phyloP scores from a whole-genome alignment of 2,888 invertebrate species.

The Hermodice carunculata region DNA sequence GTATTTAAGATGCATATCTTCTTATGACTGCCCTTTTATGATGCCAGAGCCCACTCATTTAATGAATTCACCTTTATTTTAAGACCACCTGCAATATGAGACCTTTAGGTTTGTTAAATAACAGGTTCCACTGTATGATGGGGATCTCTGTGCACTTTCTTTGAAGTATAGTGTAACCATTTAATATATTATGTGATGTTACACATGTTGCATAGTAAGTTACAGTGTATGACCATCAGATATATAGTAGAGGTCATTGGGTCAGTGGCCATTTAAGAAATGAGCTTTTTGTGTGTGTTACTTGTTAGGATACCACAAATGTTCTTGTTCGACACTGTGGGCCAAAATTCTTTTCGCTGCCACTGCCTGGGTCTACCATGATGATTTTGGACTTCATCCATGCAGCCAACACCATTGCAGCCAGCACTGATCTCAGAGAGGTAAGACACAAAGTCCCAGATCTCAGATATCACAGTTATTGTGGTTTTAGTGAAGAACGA shows the following conservation, averaged over 20 bases:
- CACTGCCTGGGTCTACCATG: slow-evolving; percentile 89
- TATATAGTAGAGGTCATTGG: no score
- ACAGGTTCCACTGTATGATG: no score
- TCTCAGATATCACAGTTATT: not conserved
- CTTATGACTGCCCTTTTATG: not conserved
- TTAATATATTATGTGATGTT: no score
- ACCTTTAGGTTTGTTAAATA: no score
- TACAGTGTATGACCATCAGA: no score
- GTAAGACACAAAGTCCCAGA: slow-evolving; percentile 65
- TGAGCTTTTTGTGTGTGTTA: no score
- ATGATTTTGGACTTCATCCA: slow-evolving; percentile 90
- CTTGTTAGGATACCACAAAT: slow-evolving; percentile 80
- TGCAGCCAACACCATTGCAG: slow-evolving; percentile 88
- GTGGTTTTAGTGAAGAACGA: no score
- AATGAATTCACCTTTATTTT: not conserved
- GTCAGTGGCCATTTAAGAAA: no score
- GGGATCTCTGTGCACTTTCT: no score
- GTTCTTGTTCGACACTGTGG: slow-evolving; percentile 84
- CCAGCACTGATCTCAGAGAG: slow-evolving; percentile 78
- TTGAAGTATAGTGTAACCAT: no score
- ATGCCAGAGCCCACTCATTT: not conserved
- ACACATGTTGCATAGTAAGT: no score
- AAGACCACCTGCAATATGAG: no score
- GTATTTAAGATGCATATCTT: not conserved
- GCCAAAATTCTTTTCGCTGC: slow-evolving; percentile 86